Conservation (phyloP, 1,140 invertebrate genomes). For the Rhizoglyphus robini region DNA sequence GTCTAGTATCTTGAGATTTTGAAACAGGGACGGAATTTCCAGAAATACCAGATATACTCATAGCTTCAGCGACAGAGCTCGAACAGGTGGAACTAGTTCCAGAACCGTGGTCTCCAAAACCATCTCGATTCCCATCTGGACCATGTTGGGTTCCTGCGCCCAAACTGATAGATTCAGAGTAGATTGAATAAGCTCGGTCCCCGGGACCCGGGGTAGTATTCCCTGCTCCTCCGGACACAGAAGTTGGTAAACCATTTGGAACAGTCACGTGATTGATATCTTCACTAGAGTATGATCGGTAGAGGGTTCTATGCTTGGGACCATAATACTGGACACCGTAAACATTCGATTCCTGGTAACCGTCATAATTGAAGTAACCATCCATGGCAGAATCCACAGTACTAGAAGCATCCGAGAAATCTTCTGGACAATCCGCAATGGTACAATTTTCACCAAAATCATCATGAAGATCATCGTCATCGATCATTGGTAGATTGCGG, state of each 20-base stretch:
- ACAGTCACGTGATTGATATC: neutral
- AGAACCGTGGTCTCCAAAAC: neutral
- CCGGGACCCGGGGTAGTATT: too few relatives aligned
- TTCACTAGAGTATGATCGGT: neutral
- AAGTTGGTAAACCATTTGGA: neutral
- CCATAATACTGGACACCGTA: neutral
- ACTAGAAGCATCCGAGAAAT: neutral
- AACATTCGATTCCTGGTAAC: too few relatives aligned
- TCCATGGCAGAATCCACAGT: neutral
- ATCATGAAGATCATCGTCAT: constrained; percentile 4
- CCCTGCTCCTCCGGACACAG: neutral
- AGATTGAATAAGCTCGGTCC: neutral
- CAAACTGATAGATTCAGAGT: neutral
- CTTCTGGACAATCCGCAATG: neutral
- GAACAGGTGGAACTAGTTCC: neutral
- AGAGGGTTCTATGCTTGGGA: neutral
- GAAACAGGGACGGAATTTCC: neutral
- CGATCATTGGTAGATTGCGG: constrained; percentile 5
- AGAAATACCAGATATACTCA: neutral
- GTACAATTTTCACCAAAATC: constrained; percentile 5
- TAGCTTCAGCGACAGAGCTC: constrained; percentile 1
- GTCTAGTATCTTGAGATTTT: constrained; percentile 29
- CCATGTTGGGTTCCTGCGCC: neutral
- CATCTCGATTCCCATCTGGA: neutral
- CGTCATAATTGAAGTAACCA: too few relatives aligned